Conservation (phyloP, 2,113 vertebrate genomes). For the Pseudorasbora parva region DNA sequence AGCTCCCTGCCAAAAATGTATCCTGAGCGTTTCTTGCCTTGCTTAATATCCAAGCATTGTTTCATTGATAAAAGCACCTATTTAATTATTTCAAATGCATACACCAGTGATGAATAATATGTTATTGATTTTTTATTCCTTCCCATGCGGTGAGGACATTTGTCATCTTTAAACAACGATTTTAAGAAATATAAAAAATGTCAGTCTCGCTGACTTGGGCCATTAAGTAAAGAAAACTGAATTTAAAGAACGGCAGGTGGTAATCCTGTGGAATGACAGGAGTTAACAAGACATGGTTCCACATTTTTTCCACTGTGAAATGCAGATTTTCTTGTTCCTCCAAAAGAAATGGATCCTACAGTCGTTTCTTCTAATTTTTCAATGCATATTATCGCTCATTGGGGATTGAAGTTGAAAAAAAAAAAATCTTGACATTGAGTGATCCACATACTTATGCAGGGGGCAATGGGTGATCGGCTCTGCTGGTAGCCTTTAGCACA, state of each 20-base stretch:
- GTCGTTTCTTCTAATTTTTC: not conserved
- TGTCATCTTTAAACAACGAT: not conserved
- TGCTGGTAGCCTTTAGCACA: constrained; percentile 99
- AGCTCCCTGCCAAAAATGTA: constrained; percentile 36
- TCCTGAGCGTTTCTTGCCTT: constrained; percentile 15
- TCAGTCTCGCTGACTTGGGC: not conserved
- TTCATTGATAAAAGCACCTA: constrained; percentile 49
- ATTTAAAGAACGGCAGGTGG: not conserved
- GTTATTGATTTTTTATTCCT: not conserved
- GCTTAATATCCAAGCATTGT: constrained; percentile 42
- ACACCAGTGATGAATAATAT: constrained; percentile 6
- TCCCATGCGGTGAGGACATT: not conserved
- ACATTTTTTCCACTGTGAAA: not conserved
- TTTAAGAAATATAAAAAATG: not conserved
- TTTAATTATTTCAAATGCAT: constrained; percentile 10
- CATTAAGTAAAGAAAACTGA: not conserved
- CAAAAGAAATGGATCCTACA: constrained; percentile 1
- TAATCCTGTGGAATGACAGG: not conserved
- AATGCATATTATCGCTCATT: constrained; percentile 5
- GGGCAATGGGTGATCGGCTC: constrained; percentile 97
- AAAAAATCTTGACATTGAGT: constrained; percentile 24
- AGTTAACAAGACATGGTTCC: constrained; percentile 14
- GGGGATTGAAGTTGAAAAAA: not conserved
- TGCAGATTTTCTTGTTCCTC: constrained; percentile 8
- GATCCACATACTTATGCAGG: constrained; percentile 95